Evolutionary conservation across 2,113 vertebrate genomes (phyloP), one percentile per base, ranked within the genome.

Genomic region (Pedetes capensis): DNA sequence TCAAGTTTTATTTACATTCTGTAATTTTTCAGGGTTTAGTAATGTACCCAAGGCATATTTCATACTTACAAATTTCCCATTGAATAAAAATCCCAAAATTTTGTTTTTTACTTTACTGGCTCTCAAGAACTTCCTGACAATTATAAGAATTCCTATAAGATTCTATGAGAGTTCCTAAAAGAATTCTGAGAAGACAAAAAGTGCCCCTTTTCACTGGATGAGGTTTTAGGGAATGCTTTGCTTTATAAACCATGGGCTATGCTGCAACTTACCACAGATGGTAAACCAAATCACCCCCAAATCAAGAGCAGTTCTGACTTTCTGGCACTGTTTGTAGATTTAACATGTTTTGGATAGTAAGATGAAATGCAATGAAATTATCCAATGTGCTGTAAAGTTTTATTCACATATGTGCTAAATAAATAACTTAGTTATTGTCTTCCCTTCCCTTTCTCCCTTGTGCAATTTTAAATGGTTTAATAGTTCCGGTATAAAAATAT

Each of bases 391-490:
- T 76, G 17, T 93, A 81, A 71, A 74, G 44, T 49, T 95, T 44
- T 87, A 42, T 69, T 96, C 68, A 57, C 64, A 64, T 71, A 59
- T 85, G 78, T 49, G 18, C 57, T 94, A 78, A 94, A 72, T 80
- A 91, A 95, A 89, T 92, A 80, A 80, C 49, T 91, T 25, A 3
- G 20, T 66, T 83, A 85, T 69, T 84, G 16, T 75, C n/a, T 94
- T 81, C 25, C 20, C 49, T 89, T 91, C 27, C 37, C 61, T 16
- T 72, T 87, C 3, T 64, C 57, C 47, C 59, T 61, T 76, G 47
- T 89, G 37, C 47, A 66, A 57, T 80, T 96, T 91, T 68, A 96
- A 90, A 93, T 93, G n/a, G 64, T 91, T 91, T 83, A 59, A 49
- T 64, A 72, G 34, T 94, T 92, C 74, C 34, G 29, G 34, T 78